These are phyloP conservation scores for Pseudocheirus occidentalis DNA, from an alignment of 2,797 vertebrate genomes.

Conservation along the genomic window DNA sequence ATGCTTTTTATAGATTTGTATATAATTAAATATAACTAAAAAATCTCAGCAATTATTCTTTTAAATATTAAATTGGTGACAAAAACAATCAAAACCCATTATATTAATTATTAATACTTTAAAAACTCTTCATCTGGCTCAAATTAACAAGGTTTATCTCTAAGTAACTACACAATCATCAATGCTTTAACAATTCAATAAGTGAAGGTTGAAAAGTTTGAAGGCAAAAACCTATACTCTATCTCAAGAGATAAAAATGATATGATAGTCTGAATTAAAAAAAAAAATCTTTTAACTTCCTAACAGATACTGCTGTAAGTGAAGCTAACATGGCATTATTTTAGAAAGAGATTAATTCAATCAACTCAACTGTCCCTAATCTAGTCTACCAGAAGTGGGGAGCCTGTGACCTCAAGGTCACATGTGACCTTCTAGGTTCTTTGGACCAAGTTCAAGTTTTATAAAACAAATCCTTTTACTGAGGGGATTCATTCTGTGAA, in stretches of 20 bases:
- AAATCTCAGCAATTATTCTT: background rate
- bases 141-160: background rate
- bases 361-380: background rate
- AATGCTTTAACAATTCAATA: background rate
- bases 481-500: too few species aligned
- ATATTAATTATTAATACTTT: background rate
- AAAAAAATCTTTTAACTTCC: background rate
- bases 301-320: background rate
- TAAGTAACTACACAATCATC: background rate
- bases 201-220: background rate
- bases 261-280: background rate
- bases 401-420: too few species aligned
- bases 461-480: too few species aligned
- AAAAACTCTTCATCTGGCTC: background rate
- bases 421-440: too few species aligned
- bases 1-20: background rate
- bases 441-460: too few species aligned
- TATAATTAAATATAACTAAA: background rate
- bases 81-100: background rate
- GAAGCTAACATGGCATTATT: background rate
- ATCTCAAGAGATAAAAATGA: background rate
- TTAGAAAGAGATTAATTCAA: background rate
- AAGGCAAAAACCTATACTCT: background rate
- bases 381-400: background rate
- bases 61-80: background rate